phyloP scores from a whole-genome alignment of 37 sponge, comb jelly and placozoan genomes.

The Beroe forskalii region DNA sequence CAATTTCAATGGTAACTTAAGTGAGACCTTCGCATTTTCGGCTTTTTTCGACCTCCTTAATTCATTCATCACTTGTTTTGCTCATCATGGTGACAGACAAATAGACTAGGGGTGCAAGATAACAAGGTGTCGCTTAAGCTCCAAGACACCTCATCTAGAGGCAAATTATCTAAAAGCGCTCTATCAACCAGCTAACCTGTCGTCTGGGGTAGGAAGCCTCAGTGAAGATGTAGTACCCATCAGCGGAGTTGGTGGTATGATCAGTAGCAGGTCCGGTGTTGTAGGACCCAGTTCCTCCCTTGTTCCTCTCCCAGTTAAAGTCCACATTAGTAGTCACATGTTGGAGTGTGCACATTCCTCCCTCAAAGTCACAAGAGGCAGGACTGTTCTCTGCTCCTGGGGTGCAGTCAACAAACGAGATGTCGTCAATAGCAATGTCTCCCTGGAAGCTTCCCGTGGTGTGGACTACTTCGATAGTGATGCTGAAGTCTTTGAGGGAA shows the following conservation, averaged over 20 bases:
- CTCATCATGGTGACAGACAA: too few species aligned
- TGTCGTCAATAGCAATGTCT: conserved; percentile 54
- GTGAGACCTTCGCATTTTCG: too few species aligned
- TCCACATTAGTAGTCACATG: conserved; percentile 16
- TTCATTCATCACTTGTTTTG: too few species aligned
- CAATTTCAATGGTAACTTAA: too few species aligned
- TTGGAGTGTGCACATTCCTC: conserved; percentile 31
- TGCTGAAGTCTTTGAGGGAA: conserved; percentile 22
- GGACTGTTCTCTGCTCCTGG: neutral
- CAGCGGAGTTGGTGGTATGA: conserved; percentile 53
- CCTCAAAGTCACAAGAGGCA: conserved; percentile 41
- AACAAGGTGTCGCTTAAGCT: too few species aligned
- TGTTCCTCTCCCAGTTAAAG: conserved; percentile 53
- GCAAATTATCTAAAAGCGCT: too few species aligned
- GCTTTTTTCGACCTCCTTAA: too few species aligned
- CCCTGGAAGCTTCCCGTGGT: neutral
- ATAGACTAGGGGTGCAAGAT: too few species aligned
- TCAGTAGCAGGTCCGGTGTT: conserved; percentile 49
- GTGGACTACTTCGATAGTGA: neutral
- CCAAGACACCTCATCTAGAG: too few species aligned
- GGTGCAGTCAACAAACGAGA: neutral
- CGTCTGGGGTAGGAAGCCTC: conserved; percentile 67
- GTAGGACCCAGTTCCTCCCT: conserved; percentile 26
- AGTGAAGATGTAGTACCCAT: conserved; percentile 67
- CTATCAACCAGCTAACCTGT: too few species aligned